Base-by-base conservation (phyloP, 1,140 invertebrate species). In the Asbolus verrucosus region DNA sequence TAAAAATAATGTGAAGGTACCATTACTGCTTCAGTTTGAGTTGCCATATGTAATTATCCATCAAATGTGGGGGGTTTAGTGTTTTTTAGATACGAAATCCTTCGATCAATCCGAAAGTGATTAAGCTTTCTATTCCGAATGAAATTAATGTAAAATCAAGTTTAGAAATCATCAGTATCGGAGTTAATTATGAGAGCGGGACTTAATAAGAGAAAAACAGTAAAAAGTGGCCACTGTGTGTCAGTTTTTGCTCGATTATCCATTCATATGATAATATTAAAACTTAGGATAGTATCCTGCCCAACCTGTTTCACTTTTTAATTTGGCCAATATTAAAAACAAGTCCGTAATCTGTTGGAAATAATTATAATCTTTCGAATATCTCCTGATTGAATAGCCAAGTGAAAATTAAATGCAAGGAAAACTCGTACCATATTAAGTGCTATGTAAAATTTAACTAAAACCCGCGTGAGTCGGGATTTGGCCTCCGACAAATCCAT, bases 171-270 rank as follows among this genome's bases (percentile, higher is more conserved):
- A 54, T 54, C 11, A 14, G 19, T n/a, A 21, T 19, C 15, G 9
- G 43, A 50, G 8, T 21, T 50, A 50, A 50, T 50, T 50, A 50
- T 15, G 21, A 0, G 43, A 50, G 21, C 43, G 43, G 43, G 43
- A 18, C 21, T 13, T 18, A 50, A 54, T 11, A 13, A 24, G 14
- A 27, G 9, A 6, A 54, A 27, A 54, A 11, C 19, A 27, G 18
- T 21, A n/a, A 27, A 54, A 54, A 21, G 46, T 54, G 27, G 46
- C 46, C 19, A 54, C 46, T 14, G 46, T 54, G 14, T 54, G 46
- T 54, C 46, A 54, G 21, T 54, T 54, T 54, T 54, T 54, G 46
- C 21, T n/a, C 27, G 46, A 54, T 54, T 54, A 54, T 21, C 46
- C 46, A 54, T 54, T 14, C 46, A 54, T 27, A 30, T 54, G 21